These are phyloP conservation scores for Cacatua alba DNA, from an alignment of 2,113 vertebrate species.

Conservation along the genomic window DNA sequence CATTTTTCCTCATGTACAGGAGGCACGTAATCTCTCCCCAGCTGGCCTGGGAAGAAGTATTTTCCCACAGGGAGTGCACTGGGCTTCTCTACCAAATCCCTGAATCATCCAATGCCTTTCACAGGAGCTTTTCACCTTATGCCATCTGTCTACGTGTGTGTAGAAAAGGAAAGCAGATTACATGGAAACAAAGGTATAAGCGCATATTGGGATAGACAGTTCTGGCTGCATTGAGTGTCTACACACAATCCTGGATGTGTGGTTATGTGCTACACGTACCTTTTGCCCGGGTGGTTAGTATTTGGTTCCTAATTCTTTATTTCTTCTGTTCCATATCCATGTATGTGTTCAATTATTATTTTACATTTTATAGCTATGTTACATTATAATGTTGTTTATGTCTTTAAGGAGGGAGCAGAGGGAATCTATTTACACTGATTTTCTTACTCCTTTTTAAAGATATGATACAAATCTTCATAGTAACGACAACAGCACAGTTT, in stretches of 20 bases:
- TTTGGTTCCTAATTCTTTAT: background rate
- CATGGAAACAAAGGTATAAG: background rate
- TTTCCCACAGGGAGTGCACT: background rate
- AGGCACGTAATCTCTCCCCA: background rate
- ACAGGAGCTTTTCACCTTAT: background rate
- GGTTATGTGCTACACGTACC: rapidly evolving
- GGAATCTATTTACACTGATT: background rate
- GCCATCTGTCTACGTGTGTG: rapidly evolving
- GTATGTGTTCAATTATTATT: background rate
- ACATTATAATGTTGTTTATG: background rate
- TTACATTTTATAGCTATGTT: background rate
- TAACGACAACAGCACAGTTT: background rate
- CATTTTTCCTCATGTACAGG: background rate
- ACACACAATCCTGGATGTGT: background rate
- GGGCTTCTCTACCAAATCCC: background rate
- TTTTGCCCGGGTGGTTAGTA: background rate
- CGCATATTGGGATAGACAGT: background rate
- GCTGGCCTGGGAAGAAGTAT: background rate
- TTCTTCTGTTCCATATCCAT: background rate
- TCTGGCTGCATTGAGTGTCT: background rate
- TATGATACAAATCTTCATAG: background rate
- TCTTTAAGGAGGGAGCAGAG: background rate
- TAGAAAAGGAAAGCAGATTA: background rate
- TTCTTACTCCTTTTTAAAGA: background rate
- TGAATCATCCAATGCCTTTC: background rate